phyloP scores from a whole-genome alignment of 92 coral and sea anemone species.

The Zoanthus solanderi region DNA sequence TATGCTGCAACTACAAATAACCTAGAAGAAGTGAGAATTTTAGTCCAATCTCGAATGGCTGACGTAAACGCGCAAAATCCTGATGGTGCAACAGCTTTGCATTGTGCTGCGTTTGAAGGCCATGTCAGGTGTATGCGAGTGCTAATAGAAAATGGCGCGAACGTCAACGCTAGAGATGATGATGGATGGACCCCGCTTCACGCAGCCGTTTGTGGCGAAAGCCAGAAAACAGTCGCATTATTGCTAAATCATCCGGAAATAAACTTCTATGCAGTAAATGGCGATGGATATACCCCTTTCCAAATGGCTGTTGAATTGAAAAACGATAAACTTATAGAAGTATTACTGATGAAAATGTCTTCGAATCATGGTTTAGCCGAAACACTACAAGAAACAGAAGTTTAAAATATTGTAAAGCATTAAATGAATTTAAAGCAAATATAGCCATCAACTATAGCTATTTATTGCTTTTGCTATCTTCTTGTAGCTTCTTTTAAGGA shows the following conservation, averaged over 20 bases:
- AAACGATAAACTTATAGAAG: conserved; percentile 68
- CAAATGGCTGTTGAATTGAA: conserved; percentile 87
- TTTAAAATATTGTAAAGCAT: background rate
- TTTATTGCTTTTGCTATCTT: no score
- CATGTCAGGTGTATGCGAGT: conserved; percentile 67
- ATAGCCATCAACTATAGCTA: no score
- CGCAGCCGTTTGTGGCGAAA: conserved; percentile 84
- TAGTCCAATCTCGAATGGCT: conserved; percentile 83
- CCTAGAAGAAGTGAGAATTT: conserved; percentile 73
- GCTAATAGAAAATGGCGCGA: conserved; percentile 77
- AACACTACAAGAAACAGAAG: conserved; percentile 60
- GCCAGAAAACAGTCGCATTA: conserved; percentile 66
- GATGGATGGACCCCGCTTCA: conserved; percentile 91
- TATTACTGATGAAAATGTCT: conserved; percentile 69
- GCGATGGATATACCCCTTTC: conserved; percentile 82
- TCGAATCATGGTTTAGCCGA: conserved; percentile 48
- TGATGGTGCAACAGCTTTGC: conserved; percentile 89
- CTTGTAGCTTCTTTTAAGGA: no score
- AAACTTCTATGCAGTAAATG: conserved; percentile 71
- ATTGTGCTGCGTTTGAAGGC: conserved; percentile 88
- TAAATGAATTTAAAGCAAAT: no score
- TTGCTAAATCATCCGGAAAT: conserved; percentile 63
- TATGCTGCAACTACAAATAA: conserved; percentile 87
- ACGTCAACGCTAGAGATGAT: conserved; percentile 71
- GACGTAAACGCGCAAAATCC: conserved; percentile 87